Percentiles rank a stretch among this genome's conserved stretches.
These are phyloP conservation scores for Heterotilapia buettikoferi DNA, from an alignment of 2,113 vertebrate species.

Conservation along the genomic window DNA sequence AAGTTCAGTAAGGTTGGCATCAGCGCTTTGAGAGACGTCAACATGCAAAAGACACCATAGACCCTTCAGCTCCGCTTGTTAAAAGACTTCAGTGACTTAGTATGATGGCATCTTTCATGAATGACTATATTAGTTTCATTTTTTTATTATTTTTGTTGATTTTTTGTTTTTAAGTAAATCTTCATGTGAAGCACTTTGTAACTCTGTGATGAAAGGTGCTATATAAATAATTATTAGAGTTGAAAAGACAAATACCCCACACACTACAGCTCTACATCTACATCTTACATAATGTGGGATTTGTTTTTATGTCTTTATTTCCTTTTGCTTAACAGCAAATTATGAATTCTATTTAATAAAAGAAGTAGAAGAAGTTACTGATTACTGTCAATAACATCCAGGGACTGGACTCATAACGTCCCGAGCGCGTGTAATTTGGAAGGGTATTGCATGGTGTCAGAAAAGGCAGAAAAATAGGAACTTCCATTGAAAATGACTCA, in stretches of 20 bases:
- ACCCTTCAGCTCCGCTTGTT: accelerated
- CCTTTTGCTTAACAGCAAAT: background rate
- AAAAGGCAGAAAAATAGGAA: background rate
- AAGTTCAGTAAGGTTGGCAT: background rate
- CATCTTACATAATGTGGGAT: background rate
- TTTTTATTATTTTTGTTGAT: background rate
- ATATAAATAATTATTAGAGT: background rate
- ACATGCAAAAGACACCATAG: background rate
- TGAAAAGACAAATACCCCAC: background rate
- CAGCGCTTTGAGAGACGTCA: background rate
- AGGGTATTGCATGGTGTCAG: background rate
- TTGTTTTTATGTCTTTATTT: background rate
- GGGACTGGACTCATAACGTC: background rate
- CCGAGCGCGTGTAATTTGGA: accelerated
- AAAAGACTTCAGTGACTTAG: background rate
- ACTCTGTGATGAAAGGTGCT: background rate
- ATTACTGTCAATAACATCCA: background rate
- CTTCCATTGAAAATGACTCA: background rate
- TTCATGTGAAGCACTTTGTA: background rate
- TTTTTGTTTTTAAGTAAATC: background rate
- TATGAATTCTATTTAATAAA: background rate
- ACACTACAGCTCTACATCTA: background rate
- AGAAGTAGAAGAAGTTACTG: background rate
- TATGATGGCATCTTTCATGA: background rate
- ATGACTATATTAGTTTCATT: background rate